These are phyloP conservation scores for Neuroscelio doddi DNA, from an alignment of 2,888 invertebrate species.

Conservation along the genomic window DNA sequence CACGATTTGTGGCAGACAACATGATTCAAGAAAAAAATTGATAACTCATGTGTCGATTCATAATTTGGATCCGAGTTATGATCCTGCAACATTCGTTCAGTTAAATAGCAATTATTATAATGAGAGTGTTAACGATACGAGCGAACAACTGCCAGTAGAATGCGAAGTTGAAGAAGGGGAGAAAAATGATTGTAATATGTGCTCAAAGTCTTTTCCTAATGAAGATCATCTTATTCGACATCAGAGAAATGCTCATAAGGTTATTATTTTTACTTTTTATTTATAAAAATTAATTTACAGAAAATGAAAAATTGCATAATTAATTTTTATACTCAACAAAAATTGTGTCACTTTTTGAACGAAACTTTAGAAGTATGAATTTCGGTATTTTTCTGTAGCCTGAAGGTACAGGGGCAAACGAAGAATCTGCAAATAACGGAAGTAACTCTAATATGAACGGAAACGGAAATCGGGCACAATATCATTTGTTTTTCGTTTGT, in stretches of 20 bases:
- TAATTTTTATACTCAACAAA: too few relatives aligned
- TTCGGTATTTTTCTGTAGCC: constrained; percentile 51
- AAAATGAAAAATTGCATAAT: too few relatives aligned
- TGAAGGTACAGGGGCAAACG: constrained; percentile 54
- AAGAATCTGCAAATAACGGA: constrained; percentile 48
- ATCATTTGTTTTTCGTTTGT: constrained; percentile 71
- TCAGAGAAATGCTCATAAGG: constrained; percentile 70
- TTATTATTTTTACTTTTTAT: constrained; percentile 33
- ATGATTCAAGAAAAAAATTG: constrained; percentile 74
- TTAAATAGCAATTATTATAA: constrained; percentile 69
- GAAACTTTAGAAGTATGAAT: too few relatives aligned
- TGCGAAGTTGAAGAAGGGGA: constrained; percentile 64
- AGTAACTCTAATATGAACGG: constrained; percentile 57
- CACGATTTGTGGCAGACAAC: constrained; percentile 75
- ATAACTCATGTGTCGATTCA: constrained; percentile 75
- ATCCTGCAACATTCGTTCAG: constrained; percentile 73
- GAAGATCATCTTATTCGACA: constrained; percentile 73
- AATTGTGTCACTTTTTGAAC: background rate
- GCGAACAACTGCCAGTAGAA: constrained; percentile 60
- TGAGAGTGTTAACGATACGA: constrained; percentile 62
- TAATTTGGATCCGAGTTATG: constrained; percentile 73
- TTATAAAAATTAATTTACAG: too few relatives aligned
- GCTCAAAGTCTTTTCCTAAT: constrained; percentile 71
- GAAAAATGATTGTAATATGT: constrained; percentile 70
- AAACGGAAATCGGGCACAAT: constrained; percentile 66